Conservation (phyloP, 2,888 invertebrate species). For the Notocelia uddmanniana region DNA sequence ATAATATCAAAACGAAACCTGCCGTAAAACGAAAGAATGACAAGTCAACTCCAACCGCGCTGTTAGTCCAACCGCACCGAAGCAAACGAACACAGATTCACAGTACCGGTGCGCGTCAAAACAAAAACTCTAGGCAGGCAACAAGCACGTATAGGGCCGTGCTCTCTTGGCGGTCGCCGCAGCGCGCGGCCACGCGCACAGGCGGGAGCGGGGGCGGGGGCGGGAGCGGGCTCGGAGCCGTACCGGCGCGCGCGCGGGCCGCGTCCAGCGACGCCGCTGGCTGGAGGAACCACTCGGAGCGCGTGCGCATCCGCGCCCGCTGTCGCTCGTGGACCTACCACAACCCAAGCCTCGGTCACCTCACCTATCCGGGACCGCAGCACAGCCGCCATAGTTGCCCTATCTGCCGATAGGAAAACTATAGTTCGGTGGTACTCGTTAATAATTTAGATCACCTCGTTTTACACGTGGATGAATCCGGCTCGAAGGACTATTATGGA, state of each 20-base stretch:
- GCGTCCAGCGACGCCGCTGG: constrained; percentile 86
- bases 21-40: constrained; percentile 51
- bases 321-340: constrained; percentile 97
- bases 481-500: constrained; percentile 30
- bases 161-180: constrained; percentile 71
- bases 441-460: not conserved
- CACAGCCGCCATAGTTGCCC: constrained; percentile 15
- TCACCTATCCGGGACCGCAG: constrained; percentile 41
- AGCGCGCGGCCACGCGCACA: constrained; percentile 48
- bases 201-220: constrained; percentile 50
- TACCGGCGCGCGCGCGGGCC: constrained; percentile 76
- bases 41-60: constrained; percentile 60
- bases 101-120: constrained; percentile 83
- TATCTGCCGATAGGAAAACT: constrained; percentile 33
- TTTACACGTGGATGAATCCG: constrained; percentile 32
- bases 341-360: constrained; percentile 53
- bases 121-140: constrained; percentile 86
- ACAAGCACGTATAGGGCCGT: constrained; percentile 83
- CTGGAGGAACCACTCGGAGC: constrained; percentile 98
- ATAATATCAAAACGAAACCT: not conserved
- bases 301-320: constrained; percentile 97
- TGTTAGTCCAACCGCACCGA: constrained; percentile 76
- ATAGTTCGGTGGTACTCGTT: constrained; percentile 14
- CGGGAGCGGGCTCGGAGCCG: constrained; percentile 58
- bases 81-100: constrained; percentile 74